phyloP scores from a whole-genome alignment of 1,140 invertebrate species.

The Chrysoperla carnea region DNA sequence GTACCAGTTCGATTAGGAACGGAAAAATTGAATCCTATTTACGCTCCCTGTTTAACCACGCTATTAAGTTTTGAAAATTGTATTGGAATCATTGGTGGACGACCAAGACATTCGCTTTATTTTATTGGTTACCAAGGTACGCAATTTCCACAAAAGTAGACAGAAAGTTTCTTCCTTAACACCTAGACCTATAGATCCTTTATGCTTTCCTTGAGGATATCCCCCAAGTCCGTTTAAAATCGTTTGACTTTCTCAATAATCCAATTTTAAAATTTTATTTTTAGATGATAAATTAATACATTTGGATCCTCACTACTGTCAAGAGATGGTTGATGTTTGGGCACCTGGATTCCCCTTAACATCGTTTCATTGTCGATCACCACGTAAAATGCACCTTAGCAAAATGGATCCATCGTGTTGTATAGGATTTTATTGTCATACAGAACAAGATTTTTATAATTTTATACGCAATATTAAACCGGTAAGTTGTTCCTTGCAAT shows the following conservation, averaged over 20 bases:
- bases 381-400: slow-evolving; percentile 68
- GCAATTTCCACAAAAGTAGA: no score
- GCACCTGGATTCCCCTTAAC: slow-evolving; percentile 49
- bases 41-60: slow-evolving; percentile 62
- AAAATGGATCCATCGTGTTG: slow-evolving; percentile 90
- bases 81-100: slow-evolving; percentile 80
- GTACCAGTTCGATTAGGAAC: slow-evolving; percentile 72
- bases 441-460: slow-evolving; percentile 56
- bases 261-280: no score
- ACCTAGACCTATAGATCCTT: no score
- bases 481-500: slow-evolving; percentile 19
- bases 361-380: slow-evolving; percentile 71
- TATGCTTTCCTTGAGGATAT: no score
- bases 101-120: slow-evolving; percentile 80
- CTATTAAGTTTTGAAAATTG: slow-evolving; percentile 63
- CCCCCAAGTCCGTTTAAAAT: no score
- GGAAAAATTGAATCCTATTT: slow-evolving; percentile 68
- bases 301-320: slow-evolving; percentile 84
- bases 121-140: slow-evolving; percentile 75
- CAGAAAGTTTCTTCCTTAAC: no score
- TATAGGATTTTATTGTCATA: slow-evolving; percentile 74
- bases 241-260: no score
- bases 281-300: slow-evolving; percentile 77
- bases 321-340: slow-evolving; percentile 71
- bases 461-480: slow-evolving; percentile 51